A percentile compares a stretch with the other conserved stretches of the same genome.
phyloP scores from a whole-genome alignment of 1,140 invertebrate genomes.

The Uloborus diversus region DNA sequence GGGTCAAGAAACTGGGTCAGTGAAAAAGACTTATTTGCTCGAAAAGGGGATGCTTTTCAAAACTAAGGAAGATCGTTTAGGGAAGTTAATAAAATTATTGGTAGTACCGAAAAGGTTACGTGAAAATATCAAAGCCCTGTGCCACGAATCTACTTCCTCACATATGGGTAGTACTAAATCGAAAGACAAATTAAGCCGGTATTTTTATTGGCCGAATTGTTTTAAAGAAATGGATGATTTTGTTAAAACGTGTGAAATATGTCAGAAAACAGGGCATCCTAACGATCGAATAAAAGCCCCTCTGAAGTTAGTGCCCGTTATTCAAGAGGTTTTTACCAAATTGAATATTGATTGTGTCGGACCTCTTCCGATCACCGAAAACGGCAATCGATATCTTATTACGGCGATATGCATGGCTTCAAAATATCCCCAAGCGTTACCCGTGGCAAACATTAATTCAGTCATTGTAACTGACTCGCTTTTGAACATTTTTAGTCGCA shows the following conservation, averaged over 20 bases:
- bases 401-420: slow-evolving; percentile 2
- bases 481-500: background rate
- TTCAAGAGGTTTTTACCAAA: slow-evolving; percentile 11
- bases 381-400: background rate
- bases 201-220: background rate
- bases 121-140: background rate
- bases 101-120: background rate
- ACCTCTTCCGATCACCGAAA: background rate
- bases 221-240: background rate
- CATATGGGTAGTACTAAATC: slow-evolving; percentile 1
- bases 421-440: background rate
- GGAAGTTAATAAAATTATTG: background rate
- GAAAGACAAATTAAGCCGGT: background rate
- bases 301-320: background rate
- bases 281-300: slow-evolving; percentile 7
- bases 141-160: background rate
- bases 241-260: background rate
- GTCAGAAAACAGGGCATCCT: background rate
- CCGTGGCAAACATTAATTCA: background rate
- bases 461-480: background rate
- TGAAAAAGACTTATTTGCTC: background rate
- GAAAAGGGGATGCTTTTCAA: background rate
- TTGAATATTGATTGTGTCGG: background rate
- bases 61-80: background rate
- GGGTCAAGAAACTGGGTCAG: background rate